phyloP scores from a whole-genome alignment of 1,140 invertebrate genomes.

The Lanistes nyassanus region DNA sequence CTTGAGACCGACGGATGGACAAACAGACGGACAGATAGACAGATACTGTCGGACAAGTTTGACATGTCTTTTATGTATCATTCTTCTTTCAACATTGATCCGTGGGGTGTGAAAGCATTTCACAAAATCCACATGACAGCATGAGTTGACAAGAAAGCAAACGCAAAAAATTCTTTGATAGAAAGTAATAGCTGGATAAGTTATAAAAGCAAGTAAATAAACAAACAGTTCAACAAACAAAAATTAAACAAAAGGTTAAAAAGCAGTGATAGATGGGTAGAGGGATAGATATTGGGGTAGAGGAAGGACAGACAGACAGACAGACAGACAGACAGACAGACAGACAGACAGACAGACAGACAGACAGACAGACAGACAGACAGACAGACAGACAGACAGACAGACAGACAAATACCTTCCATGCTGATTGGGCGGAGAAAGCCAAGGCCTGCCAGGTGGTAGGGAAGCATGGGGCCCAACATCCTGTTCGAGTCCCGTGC shows the following conservation, averaged over 20 bases:
- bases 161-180: background rate
- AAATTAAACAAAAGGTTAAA: background rate
- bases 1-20: no score
- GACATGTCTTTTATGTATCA: no score
- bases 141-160: background rate
- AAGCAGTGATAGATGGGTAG: background rate
- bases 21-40: no score
- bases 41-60: no score
- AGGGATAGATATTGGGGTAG: background rate
- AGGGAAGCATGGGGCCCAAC: constrained; percentile 52
- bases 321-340: no score
- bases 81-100: no score
- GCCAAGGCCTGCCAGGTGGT: constrained; percentile 53
- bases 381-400: background rate
- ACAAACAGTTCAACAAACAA: background rate
- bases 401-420: constrained; percentile 45
- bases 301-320: background rate
- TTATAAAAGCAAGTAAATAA: background rate
- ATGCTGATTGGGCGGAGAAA: constrained; percentile 48
- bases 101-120: no score
- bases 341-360: no score
- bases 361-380: no score
- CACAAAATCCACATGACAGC: no score
- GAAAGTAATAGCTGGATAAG: background rate
- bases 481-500: constrained; percentile 19